Conservation (phyloP, 2,888 invertebrate species). For the Melanophora roralis region DNA sequence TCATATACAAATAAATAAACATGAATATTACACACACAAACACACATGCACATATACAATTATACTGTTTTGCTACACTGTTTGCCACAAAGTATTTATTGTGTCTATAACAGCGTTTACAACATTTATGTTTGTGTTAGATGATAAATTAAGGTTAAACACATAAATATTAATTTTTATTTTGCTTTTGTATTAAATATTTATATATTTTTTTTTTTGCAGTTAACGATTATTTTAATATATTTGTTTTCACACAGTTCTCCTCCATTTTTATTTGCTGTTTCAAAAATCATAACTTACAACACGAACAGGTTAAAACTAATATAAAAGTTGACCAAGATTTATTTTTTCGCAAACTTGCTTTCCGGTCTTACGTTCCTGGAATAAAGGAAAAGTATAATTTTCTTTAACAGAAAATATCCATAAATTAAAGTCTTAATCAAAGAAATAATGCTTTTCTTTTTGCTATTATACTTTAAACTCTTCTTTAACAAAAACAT, state of each 20-base stretch:
- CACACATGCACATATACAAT: no score
- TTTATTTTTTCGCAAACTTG: background rate
- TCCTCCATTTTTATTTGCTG: background rate
- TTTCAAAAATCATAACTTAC: background rate
- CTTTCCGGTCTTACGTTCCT: no score
- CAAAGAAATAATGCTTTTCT: no score
- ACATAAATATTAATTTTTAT: conserved; percentile 19
- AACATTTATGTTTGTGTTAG: background rate
- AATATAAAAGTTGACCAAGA: conserved; percentile 1
- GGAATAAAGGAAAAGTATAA: no score
- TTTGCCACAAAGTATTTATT: background rate
- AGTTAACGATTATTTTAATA: background rate
- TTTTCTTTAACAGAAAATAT: no score
- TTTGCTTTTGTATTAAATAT: background rate
- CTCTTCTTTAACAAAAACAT: no score
- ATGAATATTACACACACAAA: background rate
- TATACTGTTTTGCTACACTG: background rate
- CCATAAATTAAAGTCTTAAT: no score
- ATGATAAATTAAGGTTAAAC: conserved; percentile 37
- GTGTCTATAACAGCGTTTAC: background rate
- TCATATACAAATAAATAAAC: conserved; percentile 30
- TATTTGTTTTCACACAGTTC: background rate
- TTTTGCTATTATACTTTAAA: no score
- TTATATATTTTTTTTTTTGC: background rate
- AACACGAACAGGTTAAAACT: background rate